These are phyloP conservation scores for Conus betulinus DNA, from an alignment of 1,140 invertebrate genomes.

Conservation along the genomic window DNA sequence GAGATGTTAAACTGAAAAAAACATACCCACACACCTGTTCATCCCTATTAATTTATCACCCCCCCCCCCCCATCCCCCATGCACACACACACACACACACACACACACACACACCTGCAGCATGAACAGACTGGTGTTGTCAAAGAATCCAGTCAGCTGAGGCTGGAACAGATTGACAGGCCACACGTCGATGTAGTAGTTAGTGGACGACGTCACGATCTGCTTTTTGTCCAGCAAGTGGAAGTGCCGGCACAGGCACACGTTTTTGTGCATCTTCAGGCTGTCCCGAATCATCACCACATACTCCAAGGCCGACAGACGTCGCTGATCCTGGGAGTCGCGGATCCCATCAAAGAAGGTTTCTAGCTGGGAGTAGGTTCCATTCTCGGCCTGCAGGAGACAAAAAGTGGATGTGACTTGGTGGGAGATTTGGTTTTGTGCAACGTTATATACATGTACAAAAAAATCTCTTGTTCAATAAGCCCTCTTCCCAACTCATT, in stretches of 20 bases:
- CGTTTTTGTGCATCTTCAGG: conserved; percentile 94
- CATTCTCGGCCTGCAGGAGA: conserved; percentile 26
- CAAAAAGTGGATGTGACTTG: too few relatives aligned
- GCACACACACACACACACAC: neutral
- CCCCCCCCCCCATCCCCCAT: neutral
- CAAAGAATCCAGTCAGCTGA: conserved; percentile 74
- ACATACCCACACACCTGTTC: neutral
- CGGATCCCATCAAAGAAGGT: conserved; percentile 65
- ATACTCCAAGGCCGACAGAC: conserved; percentile 82
- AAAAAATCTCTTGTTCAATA: too few relatives aligned
- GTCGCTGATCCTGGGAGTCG: conserved; percentile 48
- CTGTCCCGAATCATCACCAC: conserved; percentile 90
- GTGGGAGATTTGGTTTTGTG: too few relatives aligned
- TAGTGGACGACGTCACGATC: conserved; percentile 61
- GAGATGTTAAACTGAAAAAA: neutral
- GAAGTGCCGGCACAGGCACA: conserved; percentile 95
- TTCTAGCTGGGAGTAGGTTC: conserved; percentile 43
- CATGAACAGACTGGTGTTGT: conserved; percentile 91
- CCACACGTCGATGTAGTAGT: conserved; percentile 95
- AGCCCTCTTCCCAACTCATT: too few relatives aligned
- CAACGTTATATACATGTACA: too few relatives aligned
- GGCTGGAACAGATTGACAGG: conserved; percentile 79
- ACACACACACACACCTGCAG: conserved; percentile 75
- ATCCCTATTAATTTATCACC: too few relatives aligned
- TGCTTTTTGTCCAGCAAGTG: conserved; percentile 83